Percentiles rank a stretch among this genome's conserved stretches.
phyloP scores from a whole-genome alignment of 2,888 invertebrate genomes.

The Bimastos eiseni region DNA sequence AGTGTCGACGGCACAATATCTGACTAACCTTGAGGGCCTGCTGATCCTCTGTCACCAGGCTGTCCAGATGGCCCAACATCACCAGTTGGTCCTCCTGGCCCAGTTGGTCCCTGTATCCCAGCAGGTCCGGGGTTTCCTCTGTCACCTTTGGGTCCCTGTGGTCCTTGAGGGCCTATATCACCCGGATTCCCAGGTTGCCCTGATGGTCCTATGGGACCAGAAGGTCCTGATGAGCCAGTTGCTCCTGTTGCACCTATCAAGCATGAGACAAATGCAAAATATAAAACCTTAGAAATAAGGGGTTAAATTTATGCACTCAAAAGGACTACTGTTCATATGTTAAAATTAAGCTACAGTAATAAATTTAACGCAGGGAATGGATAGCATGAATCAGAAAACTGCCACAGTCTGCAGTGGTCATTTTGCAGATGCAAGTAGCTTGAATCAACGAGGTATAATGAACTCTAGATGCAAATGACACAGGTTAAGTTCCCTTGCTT shows the following conservation, averaged over 20 bases:
- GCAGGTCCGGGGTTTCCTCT: background rate
- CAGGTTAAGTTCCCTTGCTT: no score
- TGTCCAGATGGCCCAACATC: slow-evolving; percentile 32
- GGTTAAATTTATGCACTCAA: background rate
- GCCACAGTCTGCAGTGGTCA: background rate
- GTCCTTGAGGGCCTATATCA: slow-evolving; percentile 27
- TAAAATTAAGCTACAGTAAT: background rate
- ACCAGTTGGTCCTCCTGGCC: slow-evolving; percentile 29
- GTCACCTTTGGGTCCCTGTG: slow-evolving; percentile 31
- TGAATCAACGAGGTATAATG: no score
- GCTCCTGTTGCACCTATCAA: slow-evolving; percentile 39
- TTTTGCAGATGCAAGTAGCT: no score
- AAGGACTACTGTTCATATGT: background rate
- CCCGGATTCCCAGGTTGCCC: slow-evolving; percentile 30
- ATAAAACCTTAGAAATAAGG: background rate
- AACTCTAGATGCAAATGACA: background rate
- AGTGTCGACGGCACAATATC: background rate
- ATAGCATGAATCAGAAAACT: background rate
- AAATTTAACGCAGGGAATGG: background rate
- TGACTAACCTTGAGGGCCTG: slow-evolving; percentile 26
- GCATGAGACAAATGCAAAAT: background rate
- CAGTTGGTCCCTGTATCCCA: slow-evolving; percentile 22
- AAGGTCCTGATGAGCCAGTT: slow-evolving; percentile 32
- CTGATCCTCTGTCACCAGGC: slow-evolving; percentile 28
- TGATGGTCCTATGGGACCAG: slow-evolving; percentile 21